Evolutionary conservation across 2,888 invertebrate genomes (phyloP), one percentile per base, ranked within the genome.

Genomic region (Synergus umbraculus): DNA sequence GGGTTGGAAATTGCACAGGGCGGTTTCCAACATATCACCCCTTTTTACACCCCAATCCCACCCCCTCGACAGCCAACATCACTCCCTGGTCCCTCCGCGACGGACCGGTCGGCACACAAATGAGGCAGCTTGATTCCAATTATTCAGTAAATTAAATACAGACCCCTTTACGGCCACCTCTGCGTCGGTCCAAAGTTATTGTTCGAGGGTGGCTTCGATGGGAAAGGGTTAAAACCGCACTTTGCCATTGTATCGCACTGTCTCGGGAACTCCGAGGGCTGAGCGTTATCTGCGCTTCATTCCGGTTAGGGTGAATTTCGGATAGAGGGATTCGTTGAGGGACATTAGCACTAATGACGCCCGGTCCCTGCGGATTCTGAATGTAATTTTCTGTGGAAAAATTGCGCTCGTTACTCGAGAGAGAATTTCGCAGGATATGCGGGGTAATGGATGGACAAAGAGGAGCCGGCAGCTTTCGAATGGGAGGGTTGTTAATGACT

Each of bases 91-190:
- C 58, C 64, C 77, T 73, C 77, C 46, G 81, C 82, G 80, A 79
- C 82, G 84, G 76, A 76, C 80, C 69, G 83, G 77, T 79, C 80
- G 82, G 85, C 86, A 86, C 90, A 87, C 91, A 91, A 92, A 92
- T 91, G 92, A 92, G 91, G 85, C 90, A 87, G 90, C 91, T 92
- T 91, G 90, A 90, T 91, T 91, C 90, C 91, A 92, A 92, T 92
- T 92, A 92, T 92, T 92, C 92, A 90, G 90, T 92, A 91, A 92
- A 92, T 92, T 92, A 92, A 92, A 91, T 91, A 89, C 92, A 87
- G 86, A 85, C 87, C 86, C 80, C 86, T 90, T 91, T 88, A 89
- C 88, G 86, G 87, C 86, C 89, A 84, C 84, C 83, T 82, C 81
- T 79, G 80, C 81, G 83, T 43, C 77, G 84, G 83, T 80, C 83